Conservation (phyloP, 2,888 invertebrate species). For the Synergus umbraculus region DNA sequence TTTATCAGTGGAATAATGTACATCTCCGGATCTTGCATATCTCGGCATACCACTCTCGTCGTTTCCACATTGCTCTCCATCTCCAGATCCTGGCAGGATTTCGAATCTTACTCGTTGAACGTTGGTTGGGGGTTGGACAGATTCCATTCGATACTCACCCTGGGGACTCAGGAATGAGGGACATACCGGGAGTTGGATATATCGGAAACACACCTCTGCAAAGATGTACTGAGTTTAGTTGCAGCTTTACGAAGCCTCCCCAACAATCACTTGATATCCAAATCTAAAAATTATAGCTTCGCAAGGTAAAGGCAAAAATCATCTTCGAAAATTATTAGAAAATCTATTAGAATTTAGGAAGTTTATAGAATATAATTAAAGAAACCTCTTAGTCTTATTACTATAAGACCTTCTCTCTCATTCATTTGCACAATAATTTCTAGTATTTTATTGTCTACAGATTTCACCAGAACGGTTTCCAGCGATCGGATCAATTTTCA, state of each 20-base stretch:
- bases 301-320: no score
- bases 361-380: neutral
- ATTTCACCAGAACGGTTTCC: neutral
- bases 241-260: constrained; percentile 6
- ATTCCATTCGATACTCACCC: constrained; percentile 59
- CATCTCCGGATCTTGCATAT: constrained; percentile 67
- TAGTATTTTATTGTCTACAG: neutral
- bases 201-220: constrained; percentile 6
- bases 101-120: constrained; percentile 55
- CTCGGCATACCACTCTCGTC: constrained; percentile 70
- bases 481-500: neutral
- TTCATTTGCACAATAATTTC: neutral
- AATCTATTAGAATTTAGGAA: no score
- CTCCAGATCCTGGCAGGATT: constrained; percentile 58
- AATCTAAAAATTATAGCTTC: neutral
- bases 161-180: constrained; percentile 52
- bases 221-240: neutral
- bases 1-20: constrained; percentile 51
- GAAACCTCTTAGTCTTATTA: neutral
- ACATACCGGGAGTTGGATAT: constrained; percentile 48
- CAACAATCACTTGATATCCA: neutral
- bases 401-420: neutral
- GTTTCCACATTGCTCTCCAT: constrained; percentile 68
- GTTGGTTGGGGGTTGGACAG: constrained; percentile 55
- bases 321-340: no score